Conservation (phyloP, 2,797 vertebrate species). For the Chromis chromis region DNA sequence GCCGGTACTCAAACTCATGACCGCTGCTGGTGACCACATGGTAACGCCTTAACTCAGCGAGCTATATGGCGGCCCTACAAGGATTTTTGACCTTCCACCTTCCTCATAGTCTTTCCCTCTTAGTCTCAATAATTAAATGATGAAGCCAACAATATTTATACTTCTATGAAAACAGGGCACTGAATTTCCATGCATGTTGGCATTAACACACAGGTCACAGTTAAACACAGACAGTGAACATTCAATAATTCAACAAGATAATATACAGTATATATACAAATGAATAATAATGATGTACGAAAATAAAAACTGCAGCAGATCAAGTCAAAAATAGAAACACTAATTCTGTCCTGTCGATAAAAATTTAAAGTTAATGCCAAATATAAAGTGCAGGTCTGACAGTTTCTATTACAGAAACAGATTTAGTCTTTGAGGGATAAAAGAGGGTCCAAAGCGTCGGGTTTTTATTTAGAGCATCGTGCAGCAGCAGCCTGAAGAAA, state of each 20-base stretch:
- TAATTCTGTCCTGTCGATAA: background rate
- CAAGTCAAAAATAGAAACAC: background rate
- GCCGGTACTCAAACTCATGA: too few relatives aligned
- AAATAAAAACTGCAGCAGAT: conserved; percentile 6
- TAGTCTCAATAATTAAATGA: background rate
- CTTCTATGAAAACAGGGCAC: too few relatives aligned
- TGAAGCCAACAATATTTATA: too few relatives aligned
- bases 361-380: background rate
- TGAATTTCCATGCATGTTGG: too few relatives aligned
- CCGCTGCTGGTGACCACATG: too few relatives aligned
- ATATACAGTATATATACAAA: background rate
- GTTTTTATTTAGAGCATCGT: background rate
- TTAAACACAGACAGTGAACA: background rate
- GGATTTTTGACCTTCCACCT: too few relatives aligned
- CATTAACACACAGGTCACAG: background rate
- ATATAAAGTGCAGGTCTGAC: background rate
- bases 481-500: background rate
- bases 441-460: background rate
- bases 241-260: background rate
- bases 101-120: too few relatives aligned
- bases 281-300: background rate
- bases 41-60: too few relatives aligned
- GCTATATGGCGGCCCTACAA: too few relatives aligned
- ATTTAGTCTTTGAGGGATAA: background rate
- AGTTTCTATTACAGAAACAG: background rate